Evolutionary conservation across 2,113 vertebrate genomes (phyloP).

Genomic region (Cyprinodon brontotheroides): DNA sequence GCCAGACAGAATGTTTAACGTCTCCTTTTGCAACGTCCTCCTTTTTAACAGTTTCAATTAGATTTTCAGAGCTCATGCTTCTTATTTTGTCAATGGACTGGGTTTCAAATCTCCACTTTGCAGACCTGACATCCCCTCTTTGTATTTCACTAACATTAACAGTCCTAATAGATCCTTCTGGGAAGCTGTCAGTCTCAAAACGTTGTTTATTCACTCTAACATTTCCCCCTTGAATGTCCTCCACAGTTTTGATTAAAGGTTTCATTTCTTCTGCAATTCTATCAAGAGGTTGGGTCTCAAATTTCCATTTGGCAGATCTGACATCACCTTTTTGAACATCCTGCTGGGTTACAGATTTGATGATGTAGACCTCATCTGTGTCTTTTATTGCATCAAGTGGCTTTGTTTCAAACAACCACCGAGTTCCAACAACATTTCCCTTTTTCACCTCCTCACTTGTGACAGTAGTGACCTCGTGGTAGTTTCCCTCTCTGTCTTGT

Average conservation of each 20-base stretch:
- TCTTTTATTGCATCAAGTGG: slow-evolving; percentile 88
- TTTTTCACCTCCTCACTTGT: slow-evolving; percentile 88
- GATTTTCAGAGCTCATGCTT: slow-evolving; percentile 83
- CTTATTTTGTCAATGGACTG: slow-evolving; percentile 86
- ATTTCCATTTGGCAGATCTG: slow-evolving; percentile 86
- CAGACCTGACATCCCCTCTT: slow-evolving; percentile 87
- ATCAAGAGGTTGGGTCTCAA: slow-evolving; percentile 91
- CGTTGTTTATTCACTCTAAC: slow-evolving; percentile 83
- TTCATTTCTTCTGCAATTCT: slow-evolving; percentile 82
- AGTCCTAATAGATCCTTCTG: slow-evolving; percentile 78
- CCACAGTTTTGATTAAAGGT: slow-evolving; percentile 77
- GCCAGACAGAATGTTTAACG: slow-evolving; percentile 89
- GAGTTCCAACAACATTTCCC: slow-evolving; percentile 87
- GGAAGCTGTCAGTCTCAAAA: slow-evolving; percentile 83
- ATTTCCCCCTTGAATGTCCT: slow-evolving; percentile 84
- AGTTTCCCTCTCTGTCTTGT: slow-evolving; percentile 88
- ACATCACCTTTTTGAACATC: slow-evolving; percentile 90
- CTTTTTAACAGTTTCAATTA: slow-evolving; percentile 83
- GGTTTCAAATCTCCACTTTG: slow-evolving; percentile 92
- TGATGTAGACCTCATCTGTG: slow-evolving; percentile 85
- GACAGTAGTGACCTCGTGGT: slow-evolving; percentile 91
- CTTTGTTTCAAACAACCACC: slow-evolving; percentile 95
- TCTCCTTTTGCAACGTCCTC: slow-evolving; percentile 87
- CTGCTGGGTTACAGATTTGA: slow-evolving; percentile 90
- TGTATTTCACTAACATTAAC: slow-evolving; percentile 90